Percentiles rank a stretch among this genome's conserved stretches.
These are phyloP conservation scores for Papilio machaon DNA, from an alignment of 1,140 invertebrate genomes.

Conservation along the genomic window DNA sequence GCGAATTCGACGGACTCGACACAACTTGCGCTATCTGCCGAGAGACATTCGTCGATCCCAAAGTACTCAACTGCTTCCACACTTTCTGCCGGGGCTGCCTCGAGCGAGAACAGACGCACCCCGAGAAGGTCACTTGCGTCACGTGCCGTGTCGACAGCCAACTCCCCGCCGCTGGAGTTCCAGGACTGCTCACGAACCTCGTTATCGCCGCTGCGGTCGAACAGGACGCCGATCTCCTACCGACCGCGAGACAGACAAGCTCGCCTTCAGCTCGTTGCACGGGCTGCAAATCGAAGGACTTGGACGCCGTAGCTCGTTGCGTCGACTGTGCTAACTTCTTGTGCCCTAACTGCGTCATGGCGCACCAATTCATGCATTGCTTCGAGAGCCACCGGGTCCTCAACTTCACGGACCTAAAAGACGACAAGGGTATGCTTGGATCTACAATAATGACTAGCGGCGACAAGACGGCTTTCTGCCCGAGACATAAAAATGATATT, in stretches of 20 bases:
- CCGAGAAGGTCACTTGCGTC: conserved; percentile 92
- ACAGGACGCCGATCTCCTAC: conserved; percentile 79
- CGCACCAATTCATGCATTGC: conserved; percentile 99
- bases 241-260: conserved; percentile 72
- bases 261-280: conserved; percentile 87
- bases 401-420: conserved; percentile 86
- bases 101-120: conserved; percentile 87
- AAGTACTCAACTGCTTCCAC: conserved; percentile 91
- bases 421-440: conserved; percentile 78
- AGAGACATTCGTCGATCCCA: conserved; percentile 88
- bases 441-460: conserved; percentile 77
- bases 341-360: conserved; percentile 98
- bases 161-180: conserved; percentile 82
- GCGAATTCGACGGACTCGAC: conserved; percentile 81
- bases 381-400: conserved; percentile 97
- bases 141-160: conserved; percentile 89
- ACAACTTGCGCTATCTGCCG: conserved; percentile 91
- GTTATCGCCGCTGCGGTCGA: conserved; percentile 85
- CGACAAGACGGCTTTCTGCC: conserved; percentile 89
- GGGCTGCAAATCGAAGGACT: conserved; percentile 93
- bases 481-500: conserved; percentile 92
- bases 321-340: conserved; percentile 97
- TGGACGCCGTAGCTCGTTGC: conserved; percentile 94
- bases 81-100: conserved; percentile 91
- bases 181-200: conserved; percentile 86